phyloP scores from a whole-genome alignment of 2,113 vertebrate genomes.

The Bos taurus region DNA sequence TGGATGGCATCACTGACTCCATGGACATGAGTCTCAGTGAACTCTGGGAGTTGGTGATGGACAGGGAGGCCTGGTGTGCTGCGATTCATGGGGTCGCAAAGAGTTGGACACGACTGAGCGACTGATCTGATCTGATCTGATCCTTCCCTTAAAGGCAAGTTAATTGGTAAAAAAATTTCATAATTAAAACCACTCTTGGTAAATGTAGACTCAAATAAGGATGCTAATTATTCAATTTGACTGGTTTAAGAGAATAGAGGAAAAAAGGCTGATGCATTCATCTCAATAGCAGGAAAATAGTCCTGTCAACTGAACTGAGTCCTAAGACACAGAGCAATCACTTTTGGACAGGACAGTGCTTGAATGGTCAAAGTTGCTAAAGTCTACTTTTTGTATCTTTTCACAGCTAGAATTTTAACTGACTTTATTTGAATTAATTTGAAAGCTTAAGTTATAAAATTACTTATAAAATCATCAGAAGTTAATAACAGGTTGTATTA shows the following conservation, averaged over 20 bases:
- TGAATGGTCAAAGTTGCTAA: not conserved
- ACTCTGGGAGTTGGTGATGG: too few species aligned
- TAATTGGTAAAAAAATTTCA: not conserved
- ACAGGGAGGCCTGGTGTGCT: too few species aligned
- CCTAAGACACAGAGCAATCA: not conserved
- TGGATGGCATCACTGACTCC: too few species aligned
- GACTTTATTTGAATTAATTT: not conserved
- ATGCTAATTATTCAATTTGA: not conserved
- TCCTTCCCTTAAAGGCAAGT: not conserved
- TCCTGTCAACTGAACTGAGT: not conserved
- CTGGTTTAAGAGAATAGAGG: not conserved
- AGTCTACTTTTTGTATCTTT: not conserved
- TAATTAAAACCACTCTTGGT: not conserved
- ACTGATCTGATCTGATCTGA: not conserved
- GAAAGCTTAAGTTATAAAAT: not conserved
- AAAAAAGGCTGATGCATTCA: not conserved
- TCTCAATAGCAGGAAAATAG: not conserved
- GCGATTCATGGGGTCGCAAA: too few species aligned
- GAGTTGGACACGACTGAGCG: too few species aligned
- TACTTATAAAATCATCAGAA: not conserved
- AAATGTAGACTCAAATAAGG: not conserved
- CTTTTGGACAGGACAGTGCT: not conserved
- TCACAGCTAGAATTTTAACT: not conserved
- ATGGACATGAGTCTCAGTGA: too few species aligned
- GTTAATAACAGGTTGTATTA: not conserved